Base-by-base conservation (phyloP, 2,888 invertebrate genomes). In the Eupeodes latifasciatus region DNA sequence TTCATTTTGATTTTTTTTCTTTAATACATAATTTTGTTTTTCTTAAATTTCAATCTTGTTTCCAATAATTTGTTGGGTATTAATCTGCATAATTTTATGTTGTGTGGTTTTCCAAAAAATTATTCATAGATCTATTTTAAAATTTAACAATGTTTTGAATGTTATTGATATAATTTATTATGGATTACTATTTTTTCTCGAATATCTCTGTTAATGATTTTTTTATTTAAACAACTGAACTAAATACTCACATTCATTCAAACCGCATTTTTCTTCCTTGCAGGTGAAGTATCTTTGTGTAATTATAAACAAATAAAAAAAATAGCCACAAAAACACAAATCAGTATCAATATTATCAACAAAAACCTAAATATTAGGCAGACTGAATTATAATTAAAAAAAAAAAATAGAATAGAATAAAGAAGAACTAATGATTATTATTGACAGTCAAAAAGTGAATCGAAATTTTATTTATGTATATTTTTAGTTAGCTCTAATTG, bases 321-420 rank as follows among this genome's bases (percentile, higher is more conserved):
- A 59, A 69, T 47, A 79, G 16, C 44, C 44, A 75, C 74, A 82
- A 62, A 44, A 62, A 44, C 59, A 67, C 27, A 62, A 57, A 59
- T 19, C 44, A 47, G 55, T 7, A 76, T 61, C 36, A 51, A 67
- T 19, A 57, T 57, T 69, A 72, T 75, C 55, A 72, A 62, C 66
- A 77, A 80, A 79, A 87, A 83, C 87, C 87, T 87, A 87, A 87
- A 87, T 87, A 87, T 87, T 87, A 87, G 87, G 87, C 80, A 87
- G 83, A 84, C 77, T 74, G 66, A 78, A 44, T 53, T 27, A 27
- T 27, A 27, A 27, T 27, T 27, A 27, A 3, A 27, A 27, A 27
- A 27, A 51, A 64, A 61, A n/a, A n/a, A n/a, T n/a, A n/a, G n/a
- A n/a, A 19, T 19, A 12, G 53, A 80, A 77, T 19, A 69, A 82